Conservation (phyloP, 2,113 vertebrate species). For the Talpa occidentalis region DNA sequence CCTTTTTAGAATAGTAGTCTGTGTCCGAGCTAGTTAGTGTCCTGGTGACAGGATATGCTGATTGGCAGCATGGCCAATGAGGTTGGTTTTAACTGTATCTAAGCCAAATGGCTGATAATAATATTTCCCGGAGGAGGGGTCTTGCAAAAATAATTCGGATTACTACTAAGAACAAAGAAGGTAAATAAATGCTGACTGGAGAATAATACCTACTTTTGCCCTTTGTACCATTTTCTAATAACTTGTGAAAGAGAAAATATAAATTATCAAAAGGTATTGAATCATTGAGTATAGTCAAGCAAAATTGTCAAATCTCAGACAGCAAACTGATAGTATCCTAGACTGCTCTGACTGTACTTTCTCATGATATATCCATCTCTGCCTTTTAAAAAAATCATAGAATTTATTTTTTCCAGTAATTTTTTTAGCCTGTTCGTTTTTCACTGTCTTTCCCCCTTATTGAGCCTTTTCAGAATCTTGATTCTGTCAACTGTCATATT, state of each 20-base stretch:
- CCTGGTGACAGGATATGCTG: neutral
- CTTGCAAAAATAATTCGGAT: neutral
- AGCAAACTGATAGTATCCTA: neutral
- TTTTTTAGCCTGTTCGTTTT: neutral
- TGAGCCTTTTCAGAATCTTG: slow-evolving; percentile 24
- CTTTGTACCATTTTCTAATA: neutral
- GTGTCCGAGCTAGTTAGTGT: neutral
- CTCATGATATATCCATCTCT: neutral
- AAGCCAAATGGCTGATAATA: neutral
- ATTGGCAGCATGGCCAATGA: neutral
- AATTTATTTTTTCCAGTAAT: neutral
- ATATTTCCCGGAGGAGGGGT: too few species aligned
- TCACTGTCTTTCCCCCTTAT: neutral
- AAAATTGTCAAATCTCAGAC: neutral
- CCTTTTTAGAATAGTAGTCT: neutral
- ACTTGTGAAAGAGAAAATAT: neutral
- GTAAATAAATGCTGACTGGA: neutral
- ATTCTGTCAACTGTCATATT: slow-evolving; percentile 45
- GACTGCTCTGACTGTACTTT: neutral
- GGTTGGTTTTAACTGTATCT: neutral
- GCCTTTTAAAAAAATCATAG: neutral
- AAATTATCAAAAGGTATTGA: neutral
- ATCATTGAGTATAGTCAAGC: neutral
- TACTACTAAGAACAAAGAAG: neutral
- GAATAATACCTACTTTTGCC: neutral